phyloP scores from a whole-genome alignment of 2,113 vertebrate species.

The Notothenia rossii region DNA sequence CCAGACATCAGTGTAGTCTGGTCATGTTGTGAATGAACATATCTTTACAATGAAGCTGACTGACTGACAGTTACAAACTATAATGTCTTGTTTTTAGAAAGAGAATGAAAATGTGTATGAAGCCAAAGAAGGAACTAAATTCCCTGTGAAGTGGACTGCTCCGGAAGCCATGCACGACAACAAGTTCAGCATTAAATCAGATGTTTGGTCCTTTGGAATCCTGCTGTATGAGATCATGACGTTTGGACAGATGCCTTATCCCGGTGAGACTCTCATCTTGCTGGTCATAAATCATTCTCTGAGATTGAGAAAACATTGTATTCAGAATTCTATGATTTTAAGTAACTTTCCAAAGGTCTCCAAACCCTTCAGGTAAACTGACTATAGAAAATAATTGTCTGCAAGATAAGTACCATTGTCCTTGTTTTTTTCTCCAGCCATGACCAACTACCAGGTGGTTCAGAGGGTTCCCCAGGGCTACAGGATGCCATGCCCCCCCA shows the following conservation, averaged over 20 bases:
- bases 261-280: constrained; percentile 81
- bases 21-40: not conserved
- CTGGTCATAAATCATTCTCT: not conserved
- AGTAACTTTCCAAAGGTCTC: not conserved
- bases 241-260: constrained; percentile 93
- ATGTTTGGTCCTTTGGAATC: constrained; percentile 97
- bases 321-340: not conserved
- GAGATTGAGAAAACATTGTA: not conserved
- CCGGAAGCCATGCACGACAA: constrained; percentile 89
- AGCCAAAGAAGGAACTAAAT: constrained; percentile 87
- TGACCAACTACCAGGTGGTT: constrained; percentile 88
- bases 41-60: not conserved
- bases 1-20: not conserved
- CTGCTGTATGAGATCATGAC: constrained; percentile 96
- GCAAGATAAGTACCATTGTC: not conserved
- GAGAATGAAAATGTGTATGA: constrained; percentile 90
- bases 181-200: constrained; percentile 94
- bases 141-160: constrained; percentile 98
- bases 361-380: no score
- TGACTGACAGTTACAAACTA: not conserved
- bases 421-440: constrained; percentile 74
- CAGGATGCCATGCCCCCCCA: constrained; percentile 85
- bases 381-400: not conserved
- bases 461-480: constrained; percentile 86
- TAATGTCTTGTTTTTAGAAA: constrained; percentile 71